Percentiles rank a stretch among this genome's conserved stretches.
Evolutionary conservation across 2,797 vertebrate genomes (phyloP).

Genomic region (Ambastaia sidthimunki): DNA sequence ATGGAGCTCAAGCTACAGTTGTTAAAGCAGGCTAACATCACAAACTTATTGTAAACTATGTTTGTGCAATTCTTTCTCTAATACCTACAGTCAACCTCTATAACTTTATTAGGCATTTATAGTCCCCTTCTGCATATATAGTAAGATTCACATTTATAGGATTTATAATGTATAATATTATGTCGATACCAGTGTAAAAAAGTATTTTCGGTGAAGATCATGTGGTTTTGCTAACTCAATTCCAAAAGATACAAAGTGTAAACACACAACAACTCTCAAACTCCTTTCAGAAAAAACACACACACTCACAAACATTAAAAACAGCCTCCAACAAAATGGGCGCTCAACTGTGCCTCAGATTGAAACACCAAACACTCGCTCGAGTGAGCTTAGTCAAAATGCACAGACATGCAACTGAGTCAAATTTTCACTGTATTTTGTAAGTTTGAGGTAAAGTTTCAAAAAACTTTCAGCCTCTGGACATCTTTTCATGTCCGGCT

Average conservation of each 20-base stretch:
- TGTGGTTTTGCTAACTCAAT: constrained; percentile 4
- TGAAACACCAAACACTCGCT: not conserved
- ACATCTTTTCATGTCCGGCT: not conserved
- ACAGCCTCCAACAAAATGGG: not conserved
- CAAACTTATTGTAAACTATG: constrained; percentile 5
- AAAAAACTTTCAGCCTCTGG: not conserved
- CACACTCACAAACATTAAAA: not conserved
- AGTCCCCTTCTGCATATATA: not conserved
- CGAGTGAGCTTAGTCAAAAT: constrained; percentile 7
- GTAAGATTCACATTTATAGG: not conserved
- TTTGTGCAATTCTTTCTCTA: constrained; percentile 3
- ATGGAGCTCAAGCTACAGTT: not conserved
- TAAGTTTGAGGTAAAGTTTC: not conserved
- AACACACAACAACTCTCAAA: constrained; percentile 35
- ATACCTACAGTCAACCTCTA: constrained; percentile 4
- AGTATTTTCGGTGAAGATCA: constrained; percentile 1
- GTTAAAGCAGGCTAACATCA: not conserved
- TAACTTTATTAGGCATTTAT: constrained; percentile 10
- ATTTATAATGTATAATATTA: constrained; percentile 33
- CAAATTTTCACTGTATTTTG: not conserved
- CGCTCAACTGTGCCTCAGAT: not conserved
- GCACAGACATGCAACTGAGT: not conserved
- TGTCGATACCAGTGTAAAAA: constrained; percentile 15
- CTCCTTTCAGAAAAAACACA: constrained; percentile 14
- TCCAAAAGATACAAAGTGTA: constrained; percentile 27